Base-by-base conservation (phyloP, 2,797 vertebrate genomes). In the Rachycentron canadum region DNA sequence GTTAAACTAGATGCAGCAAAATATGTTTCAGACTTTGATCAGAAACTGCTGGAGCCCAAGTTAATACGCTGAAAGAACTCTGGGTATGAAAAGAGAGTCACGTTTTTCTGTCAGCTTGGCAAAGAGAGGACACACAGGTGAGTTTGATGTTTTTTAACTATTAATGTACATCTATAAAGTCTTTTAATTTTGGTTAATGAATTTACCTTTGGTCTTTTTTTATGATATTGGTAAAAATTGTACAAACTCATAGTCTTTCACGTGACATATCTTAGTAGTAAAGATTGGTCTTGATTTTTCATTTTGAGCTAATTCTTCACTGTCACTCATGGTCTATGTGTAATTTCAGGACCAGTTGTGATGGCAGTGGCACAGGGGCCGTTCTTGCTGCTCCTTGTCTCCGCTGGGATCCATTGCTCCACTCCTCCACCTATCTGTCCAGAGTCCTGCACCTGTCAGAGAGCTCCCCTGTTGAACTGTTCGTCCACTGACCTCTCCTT, bases 11-110 rank as follows among this genome's bases (percentile, higher is more conserved):
- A 84, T 76, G 2, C 85, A 83, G 86, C 81, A 49, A 65, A 85
- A 81, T 45, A 62, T n/a, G 59, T 70, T 58, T 83, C 89, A 95
- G 95, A 95, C 94, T 95, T 96, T 94, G 94, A 87, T 88, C 94
- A 78, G 88, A 73, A 77, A 64, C 34, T 47, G 57, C 62, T 49
- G 36, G 63, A 84, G 69, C 69, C 57, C 23, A 67, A 72, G 79
- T 45, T 38, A 59, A 55, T 50, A 41, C 4, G 3, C 40, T 53
- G 47, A 68, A 19, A 11, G 30, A 12, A 1, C 7, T 49, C 36
- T 1, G 25, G 40, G 21, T 47, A 75, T 70, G 26, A 66, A 53
- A 69, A 61, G 47, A 61, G 40, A 65, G 84, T 88, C 79, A 82
- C 84, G 83, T 59, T 79, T 69, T 83, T 43, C 73, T 58, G 45